Percentiles rank a stretch among this genome's conserved stretches.
Conservation (phyloP, 2,113 vertebrate genomes). For the Delphinapterus leucas region DNA sequence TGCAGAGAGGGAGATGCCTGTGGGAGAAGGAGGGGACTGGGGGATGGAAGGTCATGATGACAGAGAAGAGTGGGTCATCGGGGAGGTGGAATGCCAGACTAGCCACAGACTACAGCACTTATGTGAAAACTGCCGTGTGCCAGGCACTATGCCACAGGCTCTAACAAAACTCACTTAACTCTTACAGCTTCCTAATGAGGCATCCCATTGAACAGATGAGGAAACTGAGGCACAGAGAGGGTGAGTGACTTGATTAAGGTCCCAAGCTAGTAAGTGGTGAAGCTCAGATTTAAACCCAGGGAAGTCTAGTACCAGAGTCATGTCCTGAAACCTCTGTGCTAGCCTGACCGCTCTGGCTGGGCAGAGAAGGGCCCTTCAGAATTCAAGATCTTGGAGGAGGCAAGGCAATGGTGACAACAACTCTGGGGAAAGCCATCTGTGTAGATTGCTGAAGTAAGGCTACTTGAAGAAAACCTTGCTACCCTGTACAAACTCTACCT, state of each 20-base stretch:
- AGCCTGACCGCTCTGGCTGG: not conserved
- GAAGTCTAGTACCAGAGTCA: not conserved
- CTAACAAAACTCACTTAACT: not conserved
- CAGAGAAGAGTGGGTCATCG: accelerated
- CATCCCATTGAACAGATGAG: not conserved
- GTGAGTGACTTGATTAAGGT: not conserved
- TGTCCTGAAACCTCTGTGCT: not conserved
- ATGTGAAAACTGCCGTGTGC: not conserved
- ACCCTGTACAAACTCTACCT: not conserved
- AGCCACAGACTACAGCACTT: not conserved
- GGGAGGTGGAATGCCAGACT: not conserved
- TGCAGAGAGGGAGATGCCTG: not conserved
- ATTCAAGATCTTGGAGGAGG: not conserved
- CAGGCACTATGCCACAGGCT: not conserved
- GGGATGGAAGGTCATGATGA: not conserved
- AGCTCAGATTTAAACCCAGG: not conserved
- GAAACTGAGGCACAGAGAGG: not conserved
- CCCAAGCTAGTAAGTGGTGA: not conserved
- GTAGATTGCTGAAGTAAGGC: not conserved
- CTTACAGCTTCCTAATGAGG: not conserved
- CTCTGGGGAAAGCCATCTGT: not conserved
- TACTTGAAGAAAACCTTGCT: not conserved
- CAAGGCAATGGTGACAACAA: not conserved
- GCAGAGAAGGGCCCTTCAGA: not conserved
- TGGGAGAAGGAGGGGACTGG: not conserved